Evolutionary conservation across 64 coral and sea anemone species (phyloP).

Genomic region (Trachythela sp.): DNA sequence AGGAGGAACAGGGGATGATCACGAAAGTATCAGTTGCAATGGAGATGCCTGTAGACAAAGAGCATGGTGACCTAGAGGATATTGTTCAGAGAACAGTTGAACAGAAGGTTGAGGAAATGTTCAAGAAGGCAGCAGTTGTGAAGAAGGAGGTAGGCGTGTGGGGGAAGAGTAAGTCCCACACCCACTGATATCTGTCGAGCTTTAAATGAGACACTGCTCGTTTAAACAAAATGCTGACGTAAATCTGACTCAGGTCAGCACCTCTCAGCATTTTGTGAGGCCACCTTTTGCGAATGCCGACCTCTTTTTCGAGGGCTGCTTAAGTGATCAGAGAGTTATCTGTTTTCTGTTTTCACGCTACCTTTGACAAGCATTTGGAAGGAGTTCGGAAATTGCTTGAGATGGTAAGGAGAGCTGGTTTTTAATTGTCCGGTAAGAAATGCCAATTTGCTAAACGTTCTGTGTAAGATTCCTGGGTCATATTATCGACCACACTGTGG

Average conservation of each 20-base stretch:
- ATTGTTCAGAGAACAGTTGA: constrained; percentile 19
- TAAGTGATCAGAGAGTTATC: background rate
- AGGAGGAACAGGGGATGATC: constrained; percentile 51
- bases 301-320: no score
- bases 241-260: no score
- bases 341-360: background rate
- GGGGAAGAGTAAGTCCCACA: no score
- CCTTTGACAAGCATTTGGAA: background rate
- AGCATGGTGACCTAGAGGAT: constrained; percentile 1
- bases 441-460: background rate
- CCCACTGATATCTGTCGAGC: no score
- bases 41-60: background rate
- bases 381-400: no score
- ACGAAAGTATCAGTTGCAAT: constrained; percentile 38
- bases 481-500: background rate
- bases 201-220: no score
- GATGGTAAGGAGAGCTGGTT: background rate
- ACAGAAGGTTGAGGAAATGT: no score
- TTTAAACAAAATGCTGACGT: no score
- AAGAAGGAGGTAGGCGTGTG: no score
- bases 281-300: no score
- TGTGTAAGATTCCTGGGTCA: background rate
- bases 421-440: background rate
- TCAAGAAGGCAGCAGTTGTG: no score
- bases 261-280: no score